A percentile compares a stretch with the other conserved stretches of the same genome.
Conservation (phyloP, 2,113 vertebrate species). For the Anas platyrhynchos region DNA sequence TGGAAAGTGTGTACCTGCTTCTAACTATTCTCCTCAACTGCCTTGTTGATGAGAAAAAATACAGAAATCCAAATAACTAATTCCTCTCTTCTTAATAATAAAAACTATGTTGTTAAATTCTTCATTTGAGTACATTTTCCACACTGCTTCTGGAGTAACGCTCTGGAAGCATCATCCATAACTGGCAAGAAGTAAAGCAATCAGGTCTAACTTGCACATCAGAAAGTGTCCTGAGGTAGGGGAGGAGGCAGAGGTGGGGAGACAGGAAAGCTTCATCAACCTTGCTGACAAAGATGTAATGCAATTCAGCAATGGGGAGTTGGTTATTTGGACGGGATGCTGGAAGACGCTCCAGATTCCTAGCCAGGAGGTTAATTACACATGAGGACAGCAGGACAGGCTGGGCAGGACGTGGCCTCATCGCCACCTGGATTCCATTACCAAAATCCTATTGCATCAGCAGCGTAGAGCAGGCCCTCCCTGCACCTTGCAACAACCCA, state of each 20-base stretch:
- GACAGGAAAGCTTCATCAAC: not conserved
- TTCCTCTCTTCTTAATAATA: not conserved
- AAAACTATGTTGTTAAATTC: not conserved
- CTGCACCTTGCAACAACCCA: not conserved
- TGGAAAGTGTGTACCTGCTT: not conserved
- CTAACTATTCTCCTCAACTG: not conserved
- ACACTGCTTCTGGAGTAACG: not conserved
- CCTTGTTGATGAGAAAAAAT: not conserved
- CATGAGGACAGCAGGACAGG: not conserved
- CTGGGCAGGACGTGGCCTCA: not conserved
- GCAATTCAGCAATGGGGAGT: not conserved
- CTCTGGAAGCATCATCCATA: not conserved
- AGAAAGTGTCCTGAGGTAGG: not conserved
- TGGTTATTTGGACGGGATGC: not conserved
- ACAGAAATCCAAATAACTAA: not conserved
- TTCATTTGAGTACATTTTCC: not conserved
- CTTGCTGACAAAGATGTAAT: not conserved
- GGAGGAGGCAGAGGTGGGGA: not conserved
- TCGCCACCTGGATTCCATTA: not conserved
- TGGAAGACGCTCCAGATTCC: not conserved
- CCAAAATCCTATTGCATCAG: not conserved
- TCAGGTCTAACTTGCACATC: not conserved
- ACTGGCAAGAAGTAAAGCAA: not conserved
- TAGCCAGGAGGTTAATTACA: conserved; percentile 6
- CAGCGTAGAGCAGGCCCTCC: not conserved